Percentiles rank a stretch among this genome's conserved stretches.
Evolutionary conservation across 2,797 vertebrate genomes (phyloP).

Genomic region (Gouania willdenowi): DNA sequence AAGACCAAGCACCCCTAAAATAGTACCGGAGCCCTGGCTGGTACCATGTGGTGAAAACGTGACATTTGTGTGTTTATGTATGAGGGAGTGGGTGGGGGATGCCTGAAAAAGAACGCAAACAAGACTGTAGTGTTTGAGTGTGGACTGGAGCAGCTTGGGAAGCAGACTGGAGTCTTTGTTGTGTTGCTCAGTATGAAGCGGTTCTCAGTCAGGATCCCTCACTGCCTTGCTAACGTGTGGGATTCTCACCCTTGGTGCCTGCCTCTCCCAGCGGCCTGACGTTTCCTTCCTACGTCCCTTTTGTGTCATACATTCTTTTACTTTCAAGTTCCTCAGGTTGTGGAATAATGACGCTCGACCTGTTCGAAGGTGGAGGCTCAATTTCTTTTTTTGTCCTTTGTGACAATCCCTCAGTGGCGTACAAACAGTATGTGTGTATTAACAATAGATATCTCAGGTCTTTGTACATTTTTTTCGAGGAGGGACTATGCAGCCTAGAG

Average conservation of each 20-base stretch:
- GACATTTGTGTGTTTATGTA: conserved; percentile 1
- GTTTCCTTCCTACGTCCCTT: not conserved
- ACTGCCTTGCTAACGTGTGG: conserved; percentile 39
- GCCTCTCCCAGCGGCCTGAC: not conserved
- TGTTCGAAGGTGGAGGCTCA: not conserved
- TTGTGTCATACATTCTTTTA: not conserved
- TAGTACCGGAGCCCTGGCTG: too few relatives aligned
- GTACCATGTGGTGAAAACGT: too few relatives aligned
- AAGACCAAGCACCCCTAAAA: too few relatives aligned
- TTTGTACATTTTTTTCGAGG: too few relatives aligned
- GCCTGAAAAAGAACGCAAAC: conserved; percentile 27
- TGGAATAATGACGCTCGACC: not conserved
- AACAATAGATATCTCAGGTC: too few relatives aligned
- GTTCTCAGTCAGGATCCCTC: conserved; percentile 64
- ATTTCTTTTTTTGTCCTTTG: not conserved
- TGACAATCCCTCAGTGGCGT: too few relatives aligned
- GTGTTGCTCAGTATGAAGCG: too few relatives aligned
- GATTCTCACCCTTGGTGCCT: not conserved
- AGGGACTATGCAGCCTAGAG: too few relatives aligned
- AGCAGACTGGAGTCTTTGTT: conserved; percentile 65
- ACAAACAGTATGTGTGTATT: too few relatives aligned
- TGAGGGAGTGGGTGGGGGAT: conserved; percentile 1
- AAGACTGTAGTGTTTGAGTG: conserved; percentile 44
- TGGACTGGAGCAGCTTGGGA: conserved; percentile 25
- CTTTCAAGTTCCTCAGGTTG: conserved; percentile 49